phyloP scores from a whole-genome alignment of 2,888 invertebrate species.

The Nephrotoma flavescens region DNA sequence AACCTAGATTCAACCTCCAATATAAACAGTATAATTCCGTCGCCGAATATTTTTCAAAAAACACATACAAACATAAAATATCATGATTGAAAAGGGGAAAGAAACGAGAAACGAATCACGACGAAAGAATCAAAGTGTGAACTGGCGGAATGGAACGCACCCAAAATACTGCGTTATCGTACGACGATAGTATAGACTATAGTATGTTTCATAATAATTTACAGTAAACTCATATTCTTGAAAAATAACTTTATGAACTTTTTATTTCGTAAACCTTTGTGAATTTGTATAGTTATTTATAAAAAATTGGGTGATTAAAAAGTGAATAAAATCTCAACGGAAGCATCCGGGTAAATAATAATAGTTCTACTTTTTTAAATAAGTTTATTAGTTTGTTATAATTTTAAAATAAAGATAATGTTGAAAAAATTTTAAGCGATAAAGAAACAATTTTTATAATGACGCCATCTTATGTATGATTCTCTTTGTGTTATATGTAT shows the following conservation, averaged over 20 bases:
- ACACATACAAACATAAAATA: too few species aligned
- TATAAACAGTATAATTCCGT: too few species aligned
- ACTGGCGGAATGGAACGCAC: too few species aligned
- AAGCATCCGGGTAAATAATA: slow-evolving; percentile 14
- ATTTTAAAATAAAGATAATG: neutral
- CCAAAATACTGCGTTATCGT: neutral
- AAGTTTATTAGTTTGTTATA: neutral
- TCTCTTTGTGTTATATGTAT: neutral
- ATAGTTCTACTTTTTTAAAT: neutral
- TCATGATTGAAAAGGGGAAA: too few species aligned
- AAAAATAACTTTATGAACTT: neutral
- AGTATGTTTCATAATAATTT: neutral
- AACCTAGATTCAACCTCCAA: too few species aligned
- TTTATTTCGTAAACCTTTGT: neutral
- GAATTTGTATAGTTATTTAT: neutral
- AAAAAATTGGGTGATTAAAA: slow-evolving; percentile 7
- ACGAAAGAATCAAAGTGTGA: too few species aligned
- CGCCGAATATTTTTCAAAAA: too few species aligned
- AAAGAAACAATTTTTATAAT: neutral
- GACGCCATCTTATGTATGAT: neutral
- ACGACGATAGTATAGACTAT: neutral
- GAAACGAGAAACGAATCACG: too few species aligned
- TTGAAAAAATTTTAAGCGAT: neutral
- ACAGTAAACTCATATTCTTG: neutral
- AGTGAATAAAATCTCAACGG: slow-evolving; percentile 7